A percentile compares a stretch with the other conserved stretches of the same genome.
Evolutionary conservation across 2,888 invertebrate species (phyloP).

Genomic region (Caenorhabditis sp.): DNA sequence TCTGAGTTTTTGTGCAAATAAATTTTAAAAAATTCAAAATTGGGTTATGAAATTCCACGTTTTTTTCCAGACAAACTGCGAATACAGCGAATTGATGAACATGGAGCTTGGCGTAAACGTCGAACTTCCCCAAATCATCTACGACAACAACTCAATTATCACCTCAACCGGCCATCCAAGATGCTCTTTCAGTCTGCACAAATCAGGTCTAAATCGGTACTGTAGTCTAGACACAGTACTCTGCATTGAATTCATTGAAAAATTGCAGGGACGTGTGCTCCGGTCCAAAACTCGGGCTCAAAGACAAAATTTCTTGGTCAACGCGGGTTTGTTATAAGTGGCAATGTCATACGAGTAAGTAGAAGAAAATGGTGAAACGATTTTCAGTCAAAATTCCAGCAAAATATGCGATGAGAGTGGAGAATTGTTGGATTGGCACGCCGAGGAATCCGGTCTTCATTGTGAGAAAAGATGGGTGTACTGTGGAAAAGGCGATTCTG

Average conservation of each 20-base stretch:
- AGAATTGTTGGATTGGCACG: slow-evolving; percentile 50
- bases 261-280: slow-evolving; percentile 36
- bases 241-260: background rate
- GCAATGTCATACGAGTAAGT: slow-evolving; percentile 48
- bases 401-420: slow-evolving; percentile 50
- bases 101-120: slow-evolving; percentile 30
- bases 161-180: slow-evolving; percentile 29
- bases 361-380: background rate
- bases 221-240: too few species aligned
- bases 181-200: slow-evolving; percentile 44
- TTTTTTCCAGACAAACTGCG: slow-evolving; percentile 6
- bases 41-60: too few species aligned
- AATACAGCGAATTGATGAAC: slow-evolving; percentile 38
- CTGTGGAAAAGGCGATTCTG: slow-evolving; percentile 46
- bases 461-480: slow-evolving; percentile 43
- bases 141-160: slow-evolving; percentile 26
- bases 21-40: too few species aligned
- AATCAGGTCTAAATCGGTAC: slow-evolving; percentile 16
- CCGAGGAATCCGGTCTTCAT: slow-evolving; percentile 45
- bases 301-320: slow-evolving; percentile 48
- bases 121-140: slow-evolving; percentile 23
- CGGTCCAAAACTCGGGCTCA: slow-evolving; percentile 26
- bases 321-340: slow-evolving; percentile 51
- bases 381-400: slow-evolving; percentile 25
- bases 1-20: too few species aligned